phyloP scores from a whole-genome alignment of 2,888 invertebrate species.

The Prosopocoilus inquinatus region DNA sequence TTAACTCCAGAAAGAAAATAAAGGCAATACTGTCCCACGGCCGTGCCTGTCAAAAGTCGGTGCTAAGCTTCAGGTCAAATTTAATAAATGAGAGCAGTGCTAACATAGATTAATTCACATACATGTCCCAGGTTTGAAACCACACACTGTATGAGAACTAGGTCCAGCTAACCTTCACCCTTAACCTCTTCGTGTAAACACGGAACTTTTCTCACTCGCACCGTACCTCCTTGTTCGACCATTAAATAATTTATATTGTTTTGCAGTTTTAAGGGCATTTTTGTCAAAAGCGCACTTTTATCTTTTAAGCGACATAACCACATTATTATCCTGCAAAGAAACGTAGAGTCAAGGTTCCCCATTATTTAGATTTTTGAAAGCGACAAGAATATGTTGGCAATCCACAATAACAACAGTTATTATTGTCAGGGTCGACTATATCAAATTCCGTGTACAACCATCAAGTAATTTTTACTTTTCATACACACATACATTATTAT shows the following conservation, averaged over 20 bases:
- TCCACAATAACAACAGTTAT: no score
- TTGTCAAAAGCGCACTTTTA: not conserved
- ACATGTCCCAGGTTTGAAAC: not conserved
- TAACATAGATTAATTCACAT: constrained; percentile 1
- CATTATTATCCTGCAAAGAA: no score
- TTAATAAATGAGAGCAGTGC: not conserved
- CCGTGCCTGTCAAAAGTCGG: not conserved
- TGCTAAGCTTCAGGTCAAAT: not conserved
- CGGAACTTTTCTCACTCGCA: not conserved
- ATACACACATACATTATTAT: no score
- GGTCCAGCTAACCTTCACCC: not conserved
- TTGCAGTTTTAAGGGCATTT: not conserved
- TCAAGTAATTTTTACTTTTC: no score
- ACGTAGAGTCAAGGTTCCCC: no score
- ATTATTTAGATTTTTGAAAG: no score
- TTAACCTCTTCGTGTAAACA: not conserved
- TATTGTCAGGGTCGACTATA: no score
- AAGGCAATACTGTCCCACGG: not conserved
- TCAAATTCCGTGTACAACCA: no score
- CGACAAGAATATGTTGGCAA: no score
- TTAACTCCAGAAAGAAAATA: not conserved
- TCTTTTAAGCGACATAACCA: no score
- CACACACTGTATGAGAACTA: not conserved
- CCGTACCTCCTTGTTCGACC: no score
- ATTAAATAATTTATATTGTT: no score